Base-by-base conservation (phyloP, 2,797 vertebrate species). In the Sebastolobus altivelis region DNA sequence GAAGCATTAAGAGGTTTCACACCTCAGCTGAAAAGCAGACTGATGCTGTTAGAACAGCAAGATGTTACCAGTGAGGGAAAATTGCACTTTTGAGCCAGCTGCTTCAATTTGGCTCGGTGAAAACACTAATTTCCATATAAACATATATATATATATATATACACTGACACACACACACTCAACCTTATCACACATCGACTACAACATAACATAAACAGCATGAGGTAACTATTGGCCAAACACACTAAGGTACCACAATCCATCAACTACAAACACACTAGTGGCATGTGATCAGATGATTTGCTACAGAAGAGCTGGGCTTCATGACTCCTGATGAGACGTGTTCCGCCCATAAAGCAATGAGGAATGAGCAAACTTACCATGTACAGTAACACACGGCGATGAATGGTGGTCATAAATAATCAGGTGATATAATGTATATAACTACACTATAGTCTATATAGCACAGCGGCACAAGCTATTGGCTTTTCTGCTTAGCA, bases 401-500 rank as follows among this genome's bases (percentile, higher is more conserved):
- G 86, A 92, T 81, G 73, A 90, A 92, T 90, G 88, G 66, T 88
- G 69, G 46, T 52, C 83, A 92, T 82, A 89, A 81, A 87, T 80
- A 89, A 91, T 82, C 81, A 87, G 63, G 70, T 77, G 82, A 84
- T 62, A 80, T 71, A 65, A 87, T 78, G 84, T 81, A 27, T 35
- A 76, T 69, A 76, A 88, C 81, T 88, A 82, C 73, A 89, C 90
- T 88, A 79, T 54, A 76, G 69, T 85, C 69, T 84, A 79, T 80
- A 77, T 33, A 83, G 87, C 87, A 93, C 86, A 81, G 87, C 68
- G 46, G 83, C 89, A 90, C 89, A 92, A 86, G 88, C 91, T 93
- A 91, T 92, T 93, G 93, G 84, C 92, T 92, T 87, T 77, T 90
- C 85, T 88, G 84, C 87, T 78, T 65, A 62, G 75, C 11, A 18